Evolutionary conservation across 2,888 invertebrate species (phyloP), one percentile per base, ranked within the genome.

Genomic region (Portevinia maculata): DNA sequence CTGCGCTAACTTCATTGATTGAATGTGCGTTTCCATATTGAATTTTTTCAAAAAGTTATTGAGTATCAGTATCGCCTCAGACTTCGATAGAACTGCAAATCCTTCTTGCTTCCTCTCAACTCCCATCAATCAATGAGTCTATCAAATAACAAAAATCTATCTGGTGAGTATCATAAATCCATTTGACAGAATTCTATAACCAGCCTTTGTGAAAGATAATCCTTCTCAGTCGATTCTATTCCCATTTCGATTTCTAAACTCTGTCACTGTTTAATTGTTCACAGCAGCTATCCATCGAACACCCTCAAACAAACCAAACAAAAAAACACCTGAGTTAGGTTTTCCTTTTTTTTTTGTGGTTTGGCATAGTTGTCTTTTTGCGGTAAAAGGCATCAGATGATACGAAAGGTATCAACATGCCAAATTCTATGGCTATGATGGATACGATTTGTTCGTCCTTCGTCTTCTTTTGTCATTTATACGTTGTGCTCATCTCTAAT

Each of bases 401-500:
- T 34, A 52, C n/a, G 44, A 65, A 41, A 53, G 37, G 15, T 17
- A 60, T 46, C 21, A 50, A 60, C 57, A 70, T 64, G 52, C 64
- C 59, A 48, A 75, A 52, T 28, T 44, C 41, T 21, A 48, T 44
- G 57, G 44, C 59, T 65, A 65, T 76, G 81, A 83, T 83, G 70
- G 76, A 83, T 76, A 32, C 76, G 71, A 65, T 71, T 70, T 59
- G 59, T 52, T 64, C 30, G 64, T 76, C 76, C 76, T 64, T 70
- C 59, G 64, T 70, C 65, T 64, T 76, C 53, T 41, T 65, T 76
- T 81, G 70, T 76, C 81, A 79, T 81, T 65, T 76, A 60, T 53
- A 39, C 55, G 59, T 60, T 30, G 24, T 19, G 73, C 37, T 37
- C 48, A 37, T 57, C 65, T 52, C 21, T n/a, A 65, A 24, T 37